Evolutionary conservation across 2,113 vertebrate genomes (phyloP), one percentile per base, ranked within the genome.

Genomic region (Cranoglanis bouderius): DNA sequence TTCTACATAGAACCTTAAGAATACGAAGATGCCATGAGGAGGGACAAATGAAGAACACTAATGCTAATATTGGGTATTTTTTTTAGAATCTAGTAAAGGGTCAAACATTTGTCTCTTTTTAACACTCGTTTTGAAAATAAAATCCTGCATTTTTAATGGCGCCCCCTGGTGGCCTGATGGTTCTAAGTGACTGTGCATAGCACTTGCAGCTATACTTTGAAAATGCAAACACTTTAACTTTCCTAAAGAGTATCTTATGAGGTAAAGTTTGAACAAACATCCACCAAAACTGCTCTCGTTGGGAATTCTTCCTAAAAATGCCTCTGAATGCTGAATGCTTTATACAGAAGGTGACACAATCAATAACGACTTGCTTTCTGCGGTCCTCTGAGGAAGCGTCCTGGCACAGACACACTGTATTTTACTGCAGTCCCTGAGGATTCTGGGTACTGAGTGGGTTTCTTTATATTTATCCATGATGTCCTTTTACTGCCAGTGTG

Each of bases 331-430:
- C 8, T 10, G 55, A 61, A 86, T 89, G 86, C 87, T 87, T 90
- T 59, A 61, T 21, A 59, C 13, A 55, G 63, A 86, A 82, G 5
- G 84, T 55, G 82, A 57, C 82, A 67, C 78, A 46, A 89, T 90
- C 90, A 67, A 90, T 90, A 88, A 75, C 2, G 16, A 35, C 18
- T 24, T 55, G 49, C 16, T 55, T 21, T 57, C 55, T 21, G 19
- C 6, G 18, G 55, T 6, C 55, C 18, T 57, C 55, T 57, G 55
- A 57, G 55, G 55, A 57, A 57, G 1, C 5, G 19, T 57, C 55
- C 55, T 57, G 18, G 19, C 55, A 57, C 55, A 57, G 19, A 57
- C 16, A 57, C 19, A 57, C 55, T 57, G 55, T 19, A 57, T 57
- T 57, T 57, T 6, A 57, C 55, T 57, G 55, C 55, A 21, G 55